Evolutionary conservation across 2,888 invertebrate species (phyloP).

Genomic region (Zhengitettix transpicula): DNA sequence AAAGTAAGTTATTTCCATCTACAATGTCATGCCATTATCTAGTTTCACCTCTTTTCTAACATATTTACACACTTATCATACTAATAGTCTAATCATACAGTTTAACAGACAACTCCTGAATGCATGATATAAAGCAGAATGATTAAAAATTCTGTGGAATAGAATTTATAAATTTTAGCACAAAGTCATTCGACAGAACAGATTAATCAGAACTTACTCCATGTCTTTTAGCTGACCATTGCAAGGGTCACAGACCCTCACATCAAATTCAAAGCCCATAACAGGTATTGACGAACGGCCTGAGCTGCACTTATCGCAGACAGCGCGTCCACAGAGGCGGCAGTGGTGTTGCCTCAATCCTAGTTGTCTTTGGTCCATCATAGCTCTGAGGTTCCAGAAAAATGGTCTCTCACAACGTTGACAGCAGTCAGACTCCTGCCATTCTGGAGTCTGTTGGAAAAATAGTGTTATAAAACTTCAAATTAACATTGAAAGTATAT

Average conservation of each 20-base stretch:
- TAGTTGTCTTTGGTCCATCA: constrained; percentile 94
- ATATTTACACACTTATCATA: too few species aligned
- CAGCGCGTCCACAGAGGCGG: constrained; percentile 86
- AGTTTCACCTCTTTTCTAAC: too few species aligned
- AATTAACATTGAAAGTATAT: too few species aligned
- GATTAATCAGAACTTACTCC: constrained; percentile 48
- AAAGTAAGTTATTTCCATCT: too few species aligned
- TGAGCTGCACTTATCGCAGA: constrained; percentile 83
- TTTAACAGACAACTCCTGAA: neutral
- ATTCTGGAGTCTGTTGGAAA: constrained; percentile 58
- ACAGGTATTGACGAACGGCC: constrained; percentile 78
- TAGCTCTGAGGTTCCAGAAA: constrained; percentile 96
- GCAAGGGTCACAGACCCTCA: constrained; percentile 89
- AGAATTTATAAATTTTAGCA: neutral
- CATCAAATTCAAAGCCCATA: constrained; percentile 97
- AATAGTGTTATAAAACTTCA: too few species aligned
- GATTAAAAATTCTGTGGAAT: neutral
- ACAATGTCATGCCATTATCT: too few species aligned
- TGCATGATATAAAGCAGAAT: neutral
- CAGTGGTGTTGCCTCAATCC: constrained; percentile 85
- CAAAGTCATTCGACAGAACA: neutral
- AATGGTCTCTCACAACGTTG: constrained; percentile 90
- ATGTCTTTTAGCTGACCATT: constrained; percentile 63
- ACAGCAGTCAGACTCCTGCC: constrained; percentile 89
- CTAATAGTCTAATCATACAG: too few species aligned